Conservation (phyloP, 2,797 vertebrate species). For the Characodon lateralis region DNA sequence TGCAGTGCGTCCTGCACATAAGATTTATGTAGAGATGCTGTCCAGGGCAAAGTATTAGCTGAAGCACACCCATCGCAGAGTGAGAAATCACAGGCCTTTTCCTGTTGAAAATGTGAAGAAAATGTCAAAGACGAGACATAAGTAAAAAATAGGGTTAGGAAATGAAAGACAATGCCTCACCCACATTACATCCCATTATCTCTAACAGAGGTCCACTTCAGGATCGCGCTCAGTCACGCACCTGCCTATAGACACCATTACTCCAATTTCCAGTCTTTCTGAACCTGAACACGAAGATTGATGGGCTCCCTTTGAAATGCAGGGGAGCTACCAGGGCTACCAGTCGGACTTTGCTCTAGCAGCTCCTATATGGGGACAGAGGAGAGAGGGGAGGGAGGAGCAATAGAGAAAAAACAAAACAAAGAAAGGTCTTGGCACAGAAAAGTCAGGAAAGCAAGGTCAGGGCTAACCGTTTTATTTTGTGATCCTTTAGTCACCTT, state of each 20-base stretch:
- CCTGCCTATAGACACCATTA: slow-evolving; percentile 24
- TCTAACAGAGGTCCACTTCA: slow-evolving; percentile 44
- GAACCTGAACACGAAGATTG: slow-evolving; percentile 59
- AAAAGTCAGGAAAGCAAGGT: slow-evolving; percentile 47
- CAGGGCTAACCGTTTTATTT: slow-evolving; percentile 46
- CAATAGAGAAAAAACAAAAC: slow-evolving; percentile 9
- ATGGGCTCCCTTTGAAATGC: slow-evolving; percentile 65
- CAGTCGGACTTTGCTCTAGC: slow-evolving; percentile 34
- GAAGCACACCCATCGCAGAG: slow-evolving; percentile 43
- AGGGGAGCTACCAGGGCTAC: slow-evolving; percentile 52
- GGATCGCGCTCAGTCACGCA: slow-evolving; percentile 9
- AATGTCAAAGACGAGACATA: slow-evolving; percentile 19
- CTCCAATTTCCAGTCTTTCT: slow-evolving; percentile 35
- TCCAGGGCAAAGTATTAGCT: slow-evolving; percentile 55
- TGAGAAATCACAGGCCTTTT: slow-evolving; percentile 26
- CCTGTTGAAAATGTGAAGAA: slow-evolving; percentile 30
- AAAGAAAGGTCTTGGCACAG: slow-evolving; percentile 32
- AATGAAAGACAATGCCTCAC: slow-evolving; percentile 27
- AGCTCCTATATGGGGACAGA: slow-evolving; percentile 54
- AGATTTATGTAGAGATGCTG: slow-evolving; percentile 54
- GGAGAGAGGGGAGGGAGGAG: slow-evolving; percentile 11
- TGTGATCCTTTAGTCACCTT: slow-evolving; percentile 43
- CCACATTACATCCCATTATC: slow-evolving; percentile 56
- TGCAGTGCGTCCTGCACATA: slow-evolving; percentile 37
- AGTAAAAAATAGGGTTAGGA: slow-evolving; percentile 18